Conservation (phyloP, 2,888 invertebrate species). For the Exephanes ischioxanthus region DNA sequence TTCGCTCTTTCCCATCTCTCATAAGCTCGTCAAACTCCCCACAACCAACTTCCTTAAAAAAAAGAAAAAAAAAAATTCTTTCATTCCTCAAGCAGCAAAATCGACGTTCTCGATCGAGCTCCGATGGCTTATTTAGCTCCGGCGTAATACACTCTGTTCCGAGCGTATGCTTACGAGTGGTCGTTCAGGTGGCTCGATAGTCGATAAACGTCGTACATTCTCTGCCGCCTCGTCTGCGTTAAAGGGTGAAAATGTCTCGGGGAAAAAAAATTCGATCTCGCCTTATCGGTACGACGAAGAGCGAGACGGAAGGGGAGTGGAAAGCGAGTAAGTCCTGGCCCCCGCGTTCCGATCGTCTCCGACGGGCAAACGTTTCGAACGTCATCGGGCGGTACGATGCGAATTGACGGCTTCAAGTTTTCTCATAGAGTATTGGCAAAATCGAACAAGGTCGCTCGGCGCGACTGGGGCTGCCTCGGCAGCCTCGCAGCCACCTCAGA, state of each 20-base stretch:
- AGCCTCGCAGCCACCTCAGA: slow-evolving; percentile 37
- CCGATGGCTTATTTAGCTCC: slow-evolving; percentile 19
- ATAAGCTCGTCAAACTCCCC: background rate
- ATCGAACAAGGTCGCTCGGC: slow-evolving; percentile 33
- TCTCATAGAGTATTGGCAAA: slow-evolving; percentile 57
- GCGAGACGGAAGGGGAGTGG: background rate
- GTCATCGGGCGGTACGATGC: slow-evolving; percentile 35
- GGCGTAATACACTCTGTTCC: background rate
- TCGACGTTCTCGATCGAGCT: slow-evolving; percentile 1
- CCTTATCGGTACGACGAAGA: slow-evolving; percentile 10
- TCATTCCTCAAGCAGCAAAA: background rate
- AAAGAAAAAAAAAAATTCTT: background rate
- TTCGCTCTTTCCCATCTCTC: background rate
- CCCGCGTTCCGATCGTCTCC: slow-evolving; percentile 14
- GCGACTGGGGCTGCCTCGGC: slow-evolving; percentile 13
- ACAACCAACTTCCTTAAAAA: too few relatives aligned
- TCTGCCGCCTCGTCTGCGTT: background rate
- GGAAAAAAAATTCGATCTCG: slow-evolving; percentile 44
- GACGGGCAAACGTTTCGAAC: slow-evolving; percentile 29
- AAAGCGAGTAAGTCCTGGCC: background rate
- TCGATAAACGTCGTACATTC: slow-evolving; percentile 30
- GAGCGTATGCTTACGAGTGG: slow-evolving; percentile 10
- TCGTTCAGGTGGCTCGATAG: slow-evolving; percentile 31
- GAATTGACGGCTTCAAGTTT: slow-evolving; percentile 58
- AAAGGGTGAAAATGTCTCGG: slow-evolving; percentile 21